These are phyloP conservation scores for Apomyelois bistriatella DNA, from an alignment of 2,888 invertebrate genomes.

Conservation along the genomic window DNA sequence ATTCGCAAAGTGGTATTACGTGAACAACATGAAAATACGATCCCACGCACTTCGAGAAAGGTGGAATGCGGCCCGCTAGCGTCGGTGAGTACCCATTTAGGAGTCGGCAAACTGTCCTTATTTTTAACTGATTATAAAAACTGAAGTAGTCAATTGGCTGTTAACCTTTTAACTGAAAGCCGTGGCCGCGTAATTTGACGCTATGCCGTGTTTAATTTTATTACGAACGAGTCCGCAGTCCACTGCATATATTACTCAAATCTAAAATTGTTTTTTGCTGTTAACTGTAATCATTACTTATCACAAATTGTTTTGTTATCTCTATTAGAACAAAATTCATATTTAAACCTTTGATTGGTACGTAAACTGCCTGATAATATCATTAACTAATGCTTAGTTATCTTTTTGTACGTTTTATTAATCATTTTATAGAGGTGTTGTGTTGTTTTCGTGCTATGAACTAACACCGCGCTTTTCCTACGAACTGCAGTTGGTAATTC, in stretches of 20 bases:
- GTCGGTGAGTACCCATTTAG: conserved; percentile 59
- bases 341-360: conserved; percentile 74
- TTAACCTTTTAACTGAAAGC: conserved; percentile 81
- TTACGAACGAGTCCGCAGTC: conserved; percentile 65
- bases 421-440: conserved; percentile 12
- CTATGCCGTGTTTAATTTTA: conserved; percentile 77
- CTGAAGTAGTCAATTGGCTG: conserved; percentile 79
- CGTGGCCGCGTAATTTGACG: conserved; percentile 79
- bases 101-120: conserved; percentile 53
- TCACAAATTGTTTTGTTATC: conserved; percentile 73
- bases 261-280: conserved; percentile 34
- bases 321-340: conserved; percentile 59
- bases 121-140: conserved; percentile 80
- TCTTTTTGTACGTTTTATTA: conserved; percentile 15
- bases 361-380: conserved; percentile 64
- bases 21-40: conserved; percentile 79
- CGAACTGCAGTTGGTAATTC: conserved; percentile 9
- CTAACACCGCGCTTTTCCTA: conserved; percentile 13
- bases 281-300: conserved; percentile 60
- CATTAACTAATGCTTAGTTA: conserved; percentile 22
- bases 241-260: conserved; percentile 58
- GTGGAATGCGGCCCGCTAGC: conserved; percentile 77
- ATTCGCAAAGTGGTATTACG: conserved; percentile 78
- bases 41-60: conserved; percentile 74
- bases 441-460: conserved; percentile 3